A percentile compares a stretch with the other conserved stretches of the same genome.
These are phyloP conservation scores for Clanis bilineata DNA, from an alignment of 2,888 invertebrate genomes.

Conservation along the genomic window DNA sequence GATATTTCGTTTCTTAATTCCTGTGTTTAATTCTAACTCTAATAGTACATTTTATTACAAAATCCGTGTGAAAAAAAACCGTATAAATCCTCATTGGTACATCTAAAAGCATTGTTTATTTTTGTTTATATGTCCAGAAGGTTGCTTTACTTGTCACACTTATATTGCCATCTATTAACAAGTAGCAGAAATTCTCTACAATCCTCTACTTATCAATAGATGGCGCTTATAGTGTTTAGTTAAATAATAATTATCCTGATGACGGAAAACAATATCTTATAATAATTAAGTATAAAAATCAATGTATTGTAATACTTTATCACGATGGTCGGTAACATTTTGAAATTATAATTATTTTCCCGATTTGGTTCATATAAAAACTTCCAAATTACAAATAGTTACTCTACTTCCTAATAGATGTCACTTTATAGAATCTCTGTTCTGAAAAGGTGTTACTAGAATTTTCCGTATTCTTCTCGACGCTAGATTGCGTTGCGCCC, in stretches of 20 bases:
- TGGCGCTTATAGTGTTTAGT: conserved; percentile 5
- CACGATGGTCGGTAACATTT: neutral
- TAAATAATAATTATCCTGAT: neutral
- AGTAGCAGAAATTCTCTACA: too few species aligned
- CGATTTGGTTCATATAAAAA: too few species aligned
- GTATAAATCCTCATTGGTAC: neutral
- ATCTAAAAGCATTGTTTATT: neutral
- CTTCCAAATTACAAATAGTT: conserved; percentile 20
- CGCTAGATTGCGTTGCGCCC: conserved; percentile 48
- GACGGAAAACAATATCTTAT: too few species aligned
- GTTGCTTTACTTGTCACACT: neutral
- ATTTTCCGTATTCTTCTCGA: conserved; percentile 54
- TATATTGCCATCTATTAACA: neutral
- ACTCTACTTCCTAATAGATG: conserved; percentile 43
- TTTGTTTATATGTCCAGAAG: neutral
- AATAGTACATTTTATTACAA: neutral
- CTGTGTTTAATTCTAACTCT: too few species aligned
- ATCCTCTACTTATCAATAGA: conserved; percentile 19
- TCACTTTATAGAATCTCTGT: conserved; percentile 25
- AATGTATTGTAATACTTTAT: neutral
- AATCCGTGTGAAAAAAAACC: neutral
- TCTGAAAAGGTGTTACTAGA: conserved; percentile 33
- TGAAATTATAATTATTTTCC: neutral
- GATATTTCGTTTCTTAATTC: neutral
- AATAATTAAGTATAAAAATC: neutral